Conservation (phyloP, 1,140 invertebrate species). For the Philopotamus ludificatus region DNA sequence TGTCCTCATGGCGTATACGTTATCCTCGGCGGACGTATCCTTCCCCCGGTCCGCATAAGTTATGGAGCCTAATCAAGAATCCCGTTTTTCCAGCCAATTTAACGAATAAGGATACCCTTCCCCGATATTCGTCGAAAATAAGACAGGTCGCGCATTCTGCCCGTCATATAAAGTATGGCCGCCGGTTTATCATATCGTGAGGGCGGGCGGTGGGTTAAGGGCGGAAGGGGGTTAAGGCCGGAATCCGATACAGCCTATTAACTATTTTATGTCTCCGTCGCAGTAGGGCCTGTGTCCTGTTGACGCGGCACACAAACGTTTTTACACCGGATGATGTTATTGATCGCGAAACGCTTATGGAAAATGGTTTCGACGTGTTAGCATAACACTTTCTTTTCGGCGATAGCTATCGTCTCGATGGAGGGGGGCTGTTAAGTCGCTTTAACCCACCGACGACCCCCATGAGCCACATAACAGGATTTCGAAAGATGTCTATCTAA, state of each 20-base stretch:
- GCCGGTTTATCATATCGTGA: conserved; percentile 14
- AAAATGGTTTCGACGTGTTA: no score
- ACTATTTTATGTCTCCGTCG: background rate
- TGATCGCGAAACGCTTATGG: no score
- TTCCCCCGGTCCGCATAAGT: background rate
- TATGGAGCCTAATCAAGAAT: conserved; percentile 16
- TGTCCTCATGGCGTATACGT: no score
- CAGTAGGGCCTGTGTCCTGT: no score
- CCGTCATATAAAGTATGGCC: conserved; percentile 12
- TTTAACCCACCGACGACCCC: no score
- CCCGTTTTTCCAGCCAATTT: conserved; percentile 34
- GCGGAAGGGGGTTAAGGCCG: background rate
- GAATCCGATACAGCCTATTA: conserved; percentile 5
- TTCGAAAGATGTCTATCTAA: no score
- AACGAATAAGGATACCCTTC: conserved; percentile 30
- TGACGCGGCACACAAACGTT: no score
- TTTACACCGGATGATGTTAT: no score
- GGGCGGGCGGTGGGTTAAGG: background rate
- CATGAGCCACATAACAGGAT: no score
- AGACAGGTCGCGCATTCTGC: conserved; percentile 6
- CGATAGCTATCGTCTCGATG: no score
- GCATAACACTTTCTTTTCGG: no score
- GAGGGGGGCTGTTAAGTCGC: no score
- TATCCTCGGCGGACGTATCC: background rate
- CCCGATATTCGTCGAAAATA: conserved; percentile 21